phyloP scores from a whole-genome alignment of 2,113 vertebrate genomes.

The Casuarius casuarius region DNA sequence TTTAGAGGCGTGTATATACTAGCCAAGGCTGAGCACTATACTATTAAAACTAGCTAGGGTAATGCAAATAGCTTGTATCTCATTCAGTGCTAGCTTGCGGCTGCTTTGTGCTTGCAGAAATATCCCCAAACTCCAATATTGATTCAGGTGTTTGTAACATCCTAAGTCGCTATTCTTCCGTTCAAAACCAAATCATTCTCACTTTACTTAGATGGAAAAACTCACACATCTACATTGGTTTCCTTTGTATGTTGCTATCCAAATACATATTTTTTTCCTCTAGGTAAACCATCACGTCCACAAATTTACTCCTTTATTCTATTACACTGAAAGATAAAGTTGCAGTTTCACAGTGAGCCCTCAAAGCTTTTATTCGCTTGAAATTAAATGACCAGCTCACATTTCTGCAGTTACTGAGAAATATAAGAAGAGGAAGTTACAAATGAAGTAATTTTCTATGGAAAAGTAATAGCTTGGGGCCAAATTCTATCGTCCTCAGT shows the following conservation, averaged over 20 bases:
- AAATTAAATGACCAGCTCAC: constrained; percentile 43
- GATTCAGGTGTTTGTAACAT: constrained; percentile 32
- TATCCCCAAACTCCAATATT: background rate
- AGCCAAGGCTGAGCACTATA: background rate
- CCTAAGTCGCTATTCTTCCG: background rate
- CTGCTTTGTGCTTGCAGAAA: background rate
- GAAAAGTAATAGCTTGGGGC: constrained; percentile 42
- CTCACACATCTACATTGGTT: background rate
- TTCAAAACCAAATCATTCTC: constrained; percentile 20
- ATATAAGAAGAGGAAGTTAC: constrained; percentile 71
- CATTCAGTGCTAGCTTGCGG: background rate
- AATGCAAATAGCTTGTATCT: background rate
- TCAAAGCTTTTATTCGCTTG: constrained; percentile 4
- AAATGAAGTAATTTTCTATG: constrained; percentile 67
- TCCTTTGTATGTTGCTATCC: background rate
- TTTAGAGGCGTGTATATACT: background rate
- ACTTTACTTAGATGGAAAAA: constrained; percentile 38
- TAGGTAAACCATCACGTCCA: constrained; percentile 52
- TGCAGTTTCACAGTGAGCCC: constrained; percentile 27
- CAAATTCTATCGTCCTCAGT: constrained; percentile 41
- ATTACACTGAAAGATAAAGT: constrained; percentile 7
- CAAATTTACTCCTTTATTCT: constrained; percentile 30
- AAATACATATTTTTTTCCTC: background rate
- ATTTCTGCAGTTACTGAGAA: constrained; percentile 68
- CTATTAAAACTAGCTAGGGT: background rate